Evolutionary conservation across 2,113 vertebrate genomes (phyloP).

Genomic region (Campylomormyrus numenius): DNA sequence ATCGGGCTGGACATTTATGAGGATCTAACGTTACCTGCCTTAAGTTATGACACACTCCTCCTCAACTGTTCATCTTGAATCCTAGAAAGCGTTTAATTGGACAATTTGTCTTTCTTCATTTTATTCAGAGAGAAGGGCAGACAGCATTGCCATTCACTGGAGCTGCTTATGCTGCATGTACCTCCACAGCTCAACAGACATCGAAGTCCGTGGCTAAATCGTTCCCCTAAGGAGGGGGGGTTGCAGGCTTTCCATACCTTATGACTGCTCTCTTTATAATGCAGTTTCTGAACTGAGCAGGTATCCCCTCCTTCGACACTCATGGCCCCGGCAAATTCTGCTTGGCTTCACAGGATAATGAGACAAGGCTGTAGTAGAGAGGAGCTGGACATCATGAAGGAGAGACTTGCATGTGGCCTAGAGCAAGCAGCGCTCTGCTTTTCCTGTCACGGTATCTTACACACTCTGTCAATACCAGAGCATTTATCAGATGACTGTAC

Average conservation of each 20-base stretch:
- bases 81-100: neutral
- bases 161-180: neutral
- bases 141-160: neutral
- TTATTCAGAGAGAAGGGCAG: neutral
- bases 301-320: constrained; percentile 68
- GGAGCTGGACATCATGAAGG: neutral
- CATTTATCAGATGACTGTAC: neutral
- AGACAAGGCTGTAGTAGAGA: constrained; percentile 53
- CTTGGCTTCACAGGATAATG: constrained; percentile 65
- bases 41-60: neutral
- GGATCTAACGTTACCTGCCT: neutral
- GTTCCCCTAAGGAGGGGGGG: neutral
- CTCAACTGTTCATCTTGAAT: neutral
- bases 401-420: neutral
- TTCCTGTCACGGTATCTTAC: neutral
- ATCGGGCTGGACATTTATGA: neutral
- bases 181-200: neutral
- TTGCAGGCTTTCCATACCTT: neutral
- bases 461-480: neutral
- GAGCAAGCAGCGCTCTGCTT: neutral
- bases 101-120: neutral
- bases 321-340: constrained; percentile 66
- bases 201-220: neutral
- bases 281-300: constrained; percentile 67
- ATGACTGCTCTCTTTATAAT: constrained; percentile 52